Base-by-base conservation (phyloP, 2,888 invertebrate species). In the Elegia similella region DNA sequence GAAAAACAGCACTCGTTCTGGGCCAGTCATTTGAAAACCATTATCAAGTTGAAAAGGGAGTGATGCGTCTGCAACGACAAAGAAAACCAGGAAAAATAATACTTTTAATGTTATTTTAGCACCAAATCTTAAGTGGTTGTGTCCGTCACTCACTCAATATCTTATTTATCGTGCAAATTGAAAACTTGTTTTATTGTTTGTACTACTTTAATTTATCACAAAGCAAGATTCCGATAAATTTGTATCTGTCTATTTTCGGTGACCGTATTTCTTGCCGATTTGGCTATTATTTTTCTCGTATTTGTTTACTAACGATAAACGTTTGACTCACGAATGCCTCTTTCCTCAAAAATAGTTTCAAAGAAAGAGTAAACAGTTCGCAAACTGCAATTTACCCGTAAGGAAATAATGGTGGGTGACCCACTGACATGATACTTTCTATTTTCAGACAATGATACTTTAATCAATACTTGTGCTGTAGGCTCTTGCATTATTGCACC, bases 391-490 rank as follows among this genome's bases (percentile, higher is more conserved):
- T 54, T 60, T 54, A 53, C 48, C 58, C 46, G 56, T 58, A 34
- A 57, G 29, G 52, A 56, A 55, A 57, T 38, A 16, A 53, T 61
- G 59, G 54, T 59, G 62, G 55, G n/a, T 59, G 62, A 64, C 62
- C 58, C 42, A 46, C 38, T 56, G 57, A 56, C 57, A 56, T 58
- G 38, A 42, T 42, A 34, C 17, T 61, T 61, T 61, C 64, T 61
- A 62, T 60, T 62, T 61, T 53, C 48, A 61, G 16, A 16, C 48
- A 43, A 62, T 57, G 15, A 57, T 52, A 30, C 53, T 54, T 55
- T 57, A 62, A 64, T 64, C 62, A 58, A 64, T 64, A 64, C 23
- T 10, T 15, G 44, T 59, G 55, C 48, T 29, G 43, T 43, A 55
- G 34, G 7, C 47, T 38, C 16, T 52, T 55, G 58, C 59, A 57